Base-by-base conservation (phyloP, 2,888 invertebrate species). In the Limnephilus lunatus region DNA sequence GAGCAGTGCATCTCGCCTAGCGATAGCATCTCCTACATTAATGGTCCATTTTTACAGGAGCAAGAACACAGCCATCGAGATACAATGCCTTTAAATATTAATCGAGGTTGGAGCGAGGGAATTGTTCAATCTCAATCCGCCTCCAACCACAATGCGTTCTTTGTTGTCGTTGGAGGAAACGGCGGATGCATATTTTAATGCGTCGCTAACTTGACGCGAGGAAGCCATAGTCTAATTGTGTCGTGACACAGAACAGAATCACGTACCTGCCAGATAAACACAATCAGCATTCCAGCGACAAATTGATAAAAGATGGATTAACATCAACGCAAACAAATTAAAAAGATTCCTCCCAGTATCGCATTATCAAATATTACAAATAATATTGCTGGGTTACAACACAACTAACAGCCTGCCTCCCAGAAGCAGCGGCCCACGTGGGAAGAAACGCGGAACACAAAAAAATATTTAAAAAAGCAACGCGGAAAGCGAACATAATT, bases 71-170 rank as follows among this genome's bases (percentile, higher is more conserved):
- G 81, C 81, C 53, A 81, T 86, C 31, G n/a, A 53, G 88, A 90
- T 92, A 92, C 90, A 92, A 92, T 92, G 90, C 88, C 30, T 80
- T 91, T 89, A 30, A 89, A 86, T 92, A 86, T 90, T 92, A 90
- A 90, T 90, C 90, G 92, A 92, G 92, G 92, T 53, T 90, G 88
- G 81, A 44, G 81, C 92, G 86, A 86, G 90, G 86, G 85, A 92
- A 90, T 81, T 80, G 85, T 86, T 81, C 48, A 35, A 85, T 90
- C 85, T 90, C 85, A 85, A 85, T 68, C 80, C 53, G 85, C 85
- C 85, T 85, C 44, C 39, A 53, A 44, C 30, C 86, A 68, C 88
- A 88, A 32, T 80, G 31, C 15, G 32, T 35, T 80, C 80, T 88
- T 80, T 88, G 88, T 88, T 88, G 88, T 30, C 86, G 48, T 30